Evolutionary conservation across 2,888 invertebrate genomes (phyloP).

Genomic region (Parapristionchus giblindavisi): DNA sequence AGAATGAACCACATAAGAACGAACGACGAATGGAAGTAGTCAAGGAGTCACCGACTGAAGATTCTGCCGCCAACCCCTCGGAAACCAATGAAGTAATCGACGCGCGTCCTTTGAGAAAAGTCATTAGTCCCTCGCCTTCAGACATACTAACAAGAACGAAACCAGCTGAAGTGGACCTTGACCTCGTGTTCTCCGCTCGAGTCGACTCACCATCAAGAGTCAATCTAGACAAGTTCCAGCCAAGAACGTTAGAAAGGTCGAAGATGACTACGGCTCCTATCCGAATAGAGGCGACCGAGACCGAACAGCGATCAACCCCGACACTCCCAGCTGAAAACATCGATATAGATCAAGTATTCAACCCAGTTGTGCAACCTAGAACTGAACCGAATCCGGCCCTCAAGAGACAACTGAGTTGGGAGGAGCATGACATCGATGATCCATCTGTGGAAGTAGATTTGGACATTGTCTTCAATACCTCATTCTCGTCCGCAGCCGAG

Average conservation of each 20-base stretch:
- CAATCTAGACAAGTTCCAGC: slow-evolving; percentile 12
- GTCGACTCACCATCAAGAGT: background rate
- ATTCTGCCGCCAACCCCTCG: too few species aligned
- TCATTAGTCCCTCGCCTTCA: slow-evolving; percentile 10
- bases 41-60: too few species aligned
- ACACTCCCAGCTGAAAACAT: background rate
- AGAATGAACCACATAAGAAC: too few species aligned
- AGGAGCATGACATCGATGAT: too few species aligned
- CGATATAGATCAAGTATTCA: slow-evolving; percentile 31
- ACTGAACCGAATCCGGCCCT: slow-evolving; percentile 1
- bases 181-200: background rate
- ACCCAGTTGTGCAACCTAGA: background rate
- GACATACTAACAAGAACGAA: background rate
- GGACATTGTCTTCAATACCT: slow-evolving; percentile 17
- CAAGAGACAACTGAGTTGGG: too few species aligned
- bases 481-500: slow-evolving; percentile 15
- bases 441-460: too few species aligned
- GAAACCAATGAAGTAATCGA: background rate
- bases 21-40: too few species aligned
- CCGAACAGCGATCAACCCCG: too few species aligned
- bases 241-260: slow-evolving; percentile 6
- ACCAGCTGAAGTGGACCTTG: background rate
- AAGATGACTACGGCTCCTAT: too few species aligned
- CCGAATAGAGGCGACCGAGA: too few species aligned
- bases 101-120: background rate